These are phyloP conservation scores for Tipula confusa DNA, from an alignment of 2,888 invertebrate species.

Conservation along the genomic window DNA sequence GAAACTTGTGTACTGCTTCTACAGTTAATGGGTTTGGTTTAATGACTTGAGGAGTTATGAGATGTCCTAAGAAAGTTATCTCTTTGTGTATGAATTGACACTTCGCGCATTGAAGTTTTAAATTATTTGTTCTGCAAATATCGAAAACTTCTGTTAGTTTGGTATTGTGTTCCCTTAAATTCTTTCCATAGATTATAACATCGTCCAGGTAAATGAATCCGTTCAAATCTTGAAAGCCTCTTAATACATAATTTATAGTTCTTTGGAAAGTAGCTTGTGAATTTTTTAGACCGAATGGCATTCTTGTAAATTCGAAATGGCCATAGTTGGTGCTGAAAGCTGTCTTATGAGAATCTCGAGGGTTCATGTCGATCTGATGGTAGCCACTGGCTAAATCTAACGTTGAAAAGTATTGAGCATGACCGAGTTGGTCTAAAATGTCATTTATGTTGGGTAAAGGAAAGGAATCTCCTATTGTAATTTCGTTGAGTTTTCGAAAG, in stretches of 20 bases:
- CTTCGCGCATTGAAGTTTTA: neutral
- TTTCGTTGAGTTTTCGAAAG: too few relatives aligned
- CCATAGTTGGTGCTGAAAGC: neutral
- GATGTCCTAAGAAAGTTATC: neutral
- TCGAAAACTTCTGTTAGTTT: neutral
- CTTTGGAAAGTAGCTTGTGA: neutral
- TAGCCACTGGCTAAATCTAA: neutral
- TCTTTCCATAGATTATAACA: too few relatives aligned
- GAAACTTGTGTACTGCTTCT: too few relatives aligned
- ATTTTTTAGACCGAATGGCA: neutral
- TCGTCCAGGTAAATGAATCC: too few relatives aligned
- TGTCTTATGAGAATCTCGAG: neutral
- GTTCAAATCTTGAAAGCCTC: too few relatives aligned
- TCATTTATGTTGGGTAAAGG: neutral
- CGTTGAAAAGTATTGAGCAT: too few relatives aligned
- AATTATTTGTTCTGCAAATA: neutral
- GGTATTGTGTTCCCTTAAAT: too few relatives aligned
- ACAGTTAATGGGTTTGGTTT: too few relatives aligned
- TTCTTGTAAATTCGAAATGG: neutral
- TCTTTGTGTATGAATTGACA: neutral
- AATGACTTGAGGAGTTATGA: neutral
- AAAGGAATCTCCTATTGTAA: neutral
- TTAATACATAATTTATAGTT: neutral
- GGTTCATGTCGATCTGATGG: neutral
- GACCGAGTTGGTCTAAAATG: neutral